These are phyloP conservation scores for Sthenelais limicola DNA, from an alignment of 2,888 invertebrate species.

Conservation along the genomic window DNA sequence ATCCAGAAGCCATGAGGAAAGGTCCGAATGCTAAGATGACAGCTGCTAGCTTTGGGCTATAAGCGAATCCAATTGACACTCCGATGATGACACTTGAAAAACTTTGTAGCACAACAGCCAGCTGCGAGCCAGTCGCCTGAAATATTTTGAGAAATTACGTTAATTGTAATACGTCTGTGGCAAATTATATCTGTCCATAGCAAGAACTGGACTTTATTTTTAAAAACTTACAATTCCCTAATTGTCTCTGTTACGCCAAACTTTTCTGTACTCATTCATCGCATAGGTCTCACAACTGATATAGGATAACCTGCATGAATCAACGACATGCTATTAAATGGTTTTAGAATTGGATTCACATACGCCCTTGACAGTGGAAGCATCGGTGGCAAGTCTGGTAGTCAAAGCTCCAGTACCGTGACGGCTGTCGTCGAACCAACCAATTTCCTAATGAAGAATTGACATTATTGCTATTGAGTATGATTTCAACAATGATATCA, in stretches of 20 bases:
- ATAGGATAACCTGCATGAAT: no score
- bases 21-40: constrained; percentile 72
- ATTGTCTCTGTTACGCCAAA: no score
- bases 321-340: no score
- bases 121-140: constrained; percentile 72
- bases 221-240: no score
- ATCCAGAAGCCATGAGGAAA: constrained; percentile 67
- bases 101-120: constrained; percentile 69
- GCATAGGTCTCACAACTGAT: no score
- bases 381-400: constrained; percentile 69
- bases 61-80: constrained; percentile 72
- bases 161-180: no score
- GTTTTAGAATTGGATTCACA: constrained; percentile 52
- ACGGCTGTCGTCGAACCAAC: constrained; percentile 67
- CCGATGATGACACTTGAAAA: constrained; percentile 70
- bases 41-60: constrained; percentile 73
- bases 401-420: constrained; percentile 68
- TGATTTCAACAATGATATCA: no score
- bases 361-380: constrained; percentile 69
- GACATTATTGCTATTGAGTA: no score
- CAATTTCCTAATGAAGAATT: constrained; percentile 65
- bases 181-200: no score
- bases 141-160: no score
- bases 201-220: background rate
- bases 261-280: no score